phyloP scores from a whole-genome alignment of 2,888 invertebrate species.

The Dicycla oo region DNA sequence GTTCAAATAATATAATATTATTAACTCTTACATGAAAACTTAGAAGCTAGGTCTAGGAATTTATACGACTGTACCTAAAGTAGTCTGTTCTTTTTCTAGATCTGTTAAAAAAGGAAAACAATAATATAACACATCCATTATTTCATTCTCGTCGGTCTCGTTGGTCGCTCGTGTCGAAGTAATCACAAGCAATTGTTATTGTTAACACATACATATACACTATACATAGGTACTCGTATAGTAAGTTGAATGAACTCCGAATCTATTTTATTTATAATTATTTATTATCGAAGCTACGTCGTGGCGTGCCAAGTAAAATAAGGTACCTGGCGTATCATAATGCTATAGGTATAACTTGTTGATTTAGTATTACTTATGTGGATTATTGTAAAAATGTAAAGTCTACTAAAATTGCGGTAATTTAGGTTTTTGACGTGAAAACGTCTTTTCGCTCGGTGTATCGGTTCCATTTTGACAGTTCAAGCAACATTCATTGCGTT shows the following conservation, averaged over 20 bases:
- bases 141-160: conserved; percentile 36
- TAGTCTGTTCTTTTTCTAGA: neutral
- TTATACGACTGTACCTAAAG: too few species aligned
- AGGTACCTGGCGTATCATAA: conserved; percentile 23
- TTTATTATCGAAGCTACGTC: conserved; percentile 48
- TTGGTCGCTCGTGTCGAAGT: conserved; percentile 73
- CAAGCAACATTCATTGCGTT: too few species aligned
- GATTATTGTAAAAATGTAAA: conserved; percentile 12
- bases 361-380: conserved; percentile 9
- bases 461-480: too few species aligned
- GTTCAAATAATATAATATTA: too few species aligned
- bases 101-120: too few species aligned
- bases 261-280: conserved; percentile 54
- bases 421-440: too few species aligned
- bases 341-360: conserved; percentile 33
- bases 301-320: conserved; percentile 61
- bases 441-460: too few species aligned
- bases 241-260: conserved; percentile 62
- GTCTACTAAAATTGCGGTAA: neutral
- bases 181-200: conserved; percentile 78
- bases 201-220: conserved; percentile 52
- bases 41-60: too few species aligned
- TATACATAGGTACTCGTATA: conserved; percentile 15
- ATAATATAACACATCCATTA: conserved; percentile 43
- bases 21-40: too few species aligned